Conservation (phyloP, 2,888 invertebrate species). For the Carcina quercana region DNA sequence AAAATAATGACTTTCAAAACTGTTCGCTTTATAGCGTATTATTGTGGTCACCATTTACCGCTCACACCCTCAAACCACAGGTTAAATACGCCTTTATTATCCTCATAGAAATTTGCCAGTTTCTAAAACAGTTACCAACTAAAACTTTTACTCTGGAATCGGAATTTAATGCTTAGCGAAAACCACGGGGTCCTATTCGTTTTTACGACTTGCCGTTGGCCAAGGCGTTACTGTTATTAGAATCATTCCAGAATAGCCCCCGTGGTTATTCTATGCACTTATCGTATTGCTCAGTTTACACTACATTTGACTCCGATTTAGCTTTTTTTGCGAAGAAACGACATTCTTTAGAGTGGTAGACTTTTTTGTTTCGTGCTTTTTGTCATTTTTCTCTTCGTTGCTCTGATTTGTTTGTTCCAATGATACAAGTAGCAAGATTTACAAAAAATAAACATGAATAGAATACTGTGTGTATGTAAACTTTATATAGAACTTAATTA, state of each 20-base stretch:
- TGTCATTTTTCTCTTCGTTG: too few relatives aligned
- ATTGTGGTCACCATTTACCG: slow-evolving; percentile 38
- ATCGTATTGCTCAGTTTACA: slow-evolving; percentile 25
- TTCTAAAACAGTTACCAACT: background rate
- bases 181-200: slow-evolving; percentile 50
- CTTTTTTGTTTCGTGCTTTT: too few relatives aligned
- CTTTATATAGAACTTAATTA: too few relatives aligned
- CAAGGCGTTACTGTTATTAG: slow-evolving; percentile 51
- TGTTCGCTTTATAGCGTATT: slow-evolving; percentile 41
- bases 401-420: too few relatives aligned
- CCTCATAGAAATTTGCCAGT: slow-evolving; percentile 11
- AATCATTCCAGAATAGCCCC: slow-evolving; percentile 38
- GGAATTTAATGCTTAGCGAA: slow-evolving; percentile 37
- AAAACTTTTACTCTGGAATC: slow-evolving; percentile 18
- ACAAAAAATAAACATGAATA: too few relatives aligned
- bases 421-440: too few relatives aligned
- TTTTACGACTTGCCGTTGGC: slow-evolving; percentile 50
- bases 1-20: slow-evolving; percentile 41
- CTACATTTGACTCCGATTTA: too few relatives aligned
- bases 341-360: too few relatives aligned
- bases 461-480: too few relatives aligned
- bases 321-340: too few relatives aligned
- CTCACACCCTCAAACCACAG: slow-evolving; percentile 24
- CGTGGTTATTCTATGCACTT: slow-evolving; percentile 27
- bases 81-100: slow-evolving; percentile 3